Conservation (phyloP, 92 coral and sea anemone species). For the Pocillopora meandrina region DNA sequence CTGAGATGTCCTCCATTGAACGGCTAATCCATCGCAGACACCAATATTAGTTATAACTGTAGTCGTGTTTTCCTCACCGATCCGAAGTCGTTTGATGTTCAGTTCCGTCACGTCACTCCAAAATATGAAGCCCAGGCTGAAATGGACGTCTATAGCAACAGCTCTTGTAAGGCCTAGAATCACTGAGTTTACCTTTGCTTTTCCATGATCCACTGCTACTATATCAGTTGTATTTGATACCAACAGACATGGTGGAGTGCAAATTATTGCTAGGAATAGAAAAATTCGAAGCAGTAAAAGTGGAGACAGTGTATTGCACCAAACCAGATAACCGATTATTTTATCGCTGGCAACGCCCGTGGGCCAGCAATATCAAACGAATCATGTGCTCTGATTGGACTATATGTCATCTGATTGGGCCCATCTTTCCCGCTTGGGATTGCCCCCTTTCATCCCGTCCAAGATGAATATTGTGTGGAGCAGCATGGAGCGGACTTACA, state of each 20-base stretch:
- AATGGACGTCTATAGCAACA: conserved; percentile 68
- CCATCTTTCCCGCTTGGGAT: no score
- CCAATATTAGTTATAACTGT: conserved; percentile 43
- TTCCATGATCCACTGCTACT: background rate
- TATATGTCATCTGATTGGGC: no score
- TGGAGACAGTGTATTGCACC: no score
- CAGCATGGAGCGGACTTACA: no score
- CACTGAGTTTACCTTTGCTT: conserved; percentile 18
- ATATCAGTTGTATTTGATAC: conserved; percentile 3
- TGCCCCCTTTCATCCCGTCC: no score
- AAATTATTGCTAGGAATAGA: background rate
- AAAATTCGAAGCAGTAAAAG: no score
- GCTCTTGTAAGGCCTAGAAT: conserved; percentile 56
- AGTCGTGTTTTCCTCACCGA: conserved; percentile 13
- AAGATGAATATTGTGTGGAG: no score
- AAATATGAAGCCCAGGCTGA: conserved; percentile 50
- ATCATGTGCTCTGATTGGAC: no score
- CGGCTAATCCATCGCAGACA: conserved; percentile 75
- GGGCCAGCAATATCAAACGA: no score
- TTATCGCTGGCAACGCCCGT: no score
- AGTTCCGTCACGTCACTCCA: conserved; percentile 72
- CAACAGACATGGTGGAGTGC: background rate
- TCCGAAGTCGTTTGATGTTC: conserved; percentile 47
- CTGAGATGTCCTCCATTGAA: conserved; percentile 73
- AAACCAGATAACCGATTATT: no score